Percentiles rank a stretch among this genome's conserved stretches.
These are phyloP conservation scores for Argyrosomus regius DNA, from an alignment of 2,797 vertebrate species.

Conservation along the genomic window DNA sequence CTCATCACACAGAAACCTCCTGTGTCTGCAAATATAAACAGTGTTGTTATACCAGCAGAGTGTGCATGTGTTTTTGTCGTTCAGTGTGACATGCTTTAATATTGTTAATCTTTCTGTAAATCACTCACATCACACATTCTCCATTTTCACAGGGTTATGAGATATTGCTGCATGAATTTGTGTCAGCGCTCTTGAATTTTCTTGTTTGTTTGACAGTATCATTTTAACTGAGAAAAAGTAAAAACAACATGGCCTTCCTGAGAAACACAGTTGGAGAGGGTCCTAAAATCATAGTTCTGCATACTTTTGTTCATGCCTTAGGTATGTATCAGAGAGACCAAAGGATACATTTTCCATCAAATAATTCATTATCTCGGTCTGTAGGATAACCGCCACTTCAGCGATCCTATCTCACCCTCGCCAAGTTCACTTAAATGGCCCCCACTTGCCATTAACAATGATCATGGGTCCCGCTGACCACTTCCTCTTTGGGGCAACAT, in stretches of 20 bases:
- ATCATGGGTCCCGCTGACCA: slow-evolving; percentile 68
- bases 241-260: neutral
- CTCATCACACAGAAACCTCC: slow-evolving; percentile 13
- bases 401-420: slow-evolving; percentile 41
- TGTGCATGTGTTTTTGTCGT: neutral
- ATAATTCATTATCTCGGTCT: slow-evolving; percentile 51
- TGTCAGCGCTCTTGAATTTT: neutral
- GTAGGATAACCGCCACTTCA: slow-evolving; percentile 41
- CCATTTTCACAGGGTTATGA: neutral
- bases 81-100: neutral
- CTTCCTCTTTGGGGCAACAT: slow-evolving; percentile 65
- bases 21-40: slow-evolving; percentile 2
- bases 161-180: neutral
- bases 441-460: slow-evolving; percentile 55
- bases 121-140: neutral
- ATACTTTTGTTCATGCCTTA: slow-evolving; percentile 1
- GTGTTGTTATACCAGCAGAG: neutral
- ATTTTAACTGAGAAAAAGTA: neutral
- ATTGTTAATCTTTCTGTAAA: neutral
- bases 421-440: slow-evolving; percentile 58
- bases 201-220: neutral
- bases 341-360: slow-evolving; percentile 23
- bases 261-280: neutral
- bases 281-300: neutral
- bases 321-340: neutral